A percentile compares a stretch with the other conserved stretches of the same genome.
phyloP scores from a whole-genome alignment of 37 sponge, comb jelly and placozoan species.

The Halichondria panicea region DNA sequence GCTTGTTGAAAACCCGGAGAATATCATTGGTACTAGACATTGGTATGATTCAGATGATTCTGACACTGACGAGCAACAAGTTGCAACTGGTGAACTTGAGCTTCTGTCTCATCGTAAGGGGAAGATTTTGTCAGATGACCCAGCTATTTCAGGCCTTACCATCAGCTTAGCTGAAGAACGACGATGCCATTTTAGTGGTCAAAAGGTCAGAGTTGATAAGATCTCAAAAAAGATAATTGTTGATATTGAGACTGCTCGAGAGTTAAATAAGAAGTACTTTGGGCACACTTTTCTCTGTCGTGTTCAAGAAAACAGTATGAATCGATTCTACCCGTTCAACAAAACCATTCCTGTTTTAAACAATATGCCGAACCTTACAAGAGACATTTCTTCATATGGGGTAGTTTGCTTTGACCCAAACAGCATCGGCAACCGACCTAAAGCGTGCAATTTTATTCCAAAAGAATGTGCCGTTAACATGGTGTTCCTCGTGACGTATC shows the following conservation, averaged over 20 bases:
- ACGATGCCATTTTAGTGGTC: slow-evolving; percentile 37
- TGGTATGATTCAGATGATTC: too few species aligned
- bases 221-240: neutral
- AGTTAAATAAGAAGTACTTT: slow-evolving; percentile 13
- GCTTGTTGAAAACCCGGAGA: too few species aligned
- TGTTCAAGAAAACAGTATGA: slow-evolving; percentile 35
- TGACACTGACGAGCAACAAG: too few species aligned
- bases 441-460: slow-evolving; percentile 23
- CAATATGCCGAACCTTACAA: slow-evolving; percentile 45
- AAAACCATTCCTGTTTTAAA: slow-evolving; percentile 39
- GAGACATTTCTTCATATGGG: neutral
- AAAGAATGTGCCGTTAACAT: slow-evolving; percentile 25
- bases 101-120: slow-evolving; percentile 3
- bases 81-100: neutral
- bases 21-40: too few species aligned
- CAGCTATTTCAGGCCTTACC: neutral
- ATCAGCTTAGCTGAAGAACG: slow-evolving; percentile 27
- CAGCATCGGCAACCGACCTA: slow-evolving; percentile 13
- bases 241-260: slow-evolving; percentile 29
- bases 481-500: slow-evolving; percentile 36
- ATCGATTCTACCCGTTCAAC: slow-evolving; percentile 50
- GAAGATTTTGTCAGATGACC: slow-evolving; percentile 30
- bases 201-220: slow-evolving; percentile 22
- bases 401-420: slow-evolving; percentile 32
- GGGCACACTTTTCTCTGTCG: slow-evolving; percentile 32